Evolutionary conservation across 2,113 vertebrate genomes (phyloP).

Genomic region (Hippolais icterina): DNA sequence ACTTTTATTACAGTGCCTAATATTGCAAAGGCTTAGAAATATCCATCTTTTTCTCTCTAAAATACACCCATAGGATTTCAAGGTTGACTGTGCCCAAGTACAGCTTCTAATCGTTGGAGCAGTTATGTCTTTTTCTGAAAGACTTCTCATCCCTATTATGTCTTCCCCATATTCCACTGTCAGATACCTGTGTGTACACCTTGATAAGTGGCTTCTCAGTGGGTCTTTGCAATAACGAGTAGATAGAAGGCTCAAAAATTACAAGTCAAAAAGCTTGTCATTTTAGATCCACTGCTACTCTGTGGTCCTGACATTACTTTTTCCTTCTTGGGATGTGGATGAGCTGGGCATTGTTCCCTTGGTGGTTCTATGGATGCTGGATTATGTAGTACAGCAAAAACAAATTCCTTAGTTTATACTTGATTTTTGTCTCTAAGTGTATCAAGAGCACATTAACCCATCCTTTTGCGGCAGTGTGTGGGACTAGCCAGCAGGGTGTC

Average conservation of each 20-base stretch:
- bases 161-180: neutral
- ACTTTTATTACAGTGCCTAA: neutral
- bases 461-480: rapidly evolving
- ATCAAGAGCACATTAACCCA: neutral
- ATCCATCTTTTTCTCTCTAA: neutral
- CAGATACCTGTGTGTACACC: neutral
- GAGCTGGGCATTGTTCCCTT: neutral
- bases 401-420: neutral
- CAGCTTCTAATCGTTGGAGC: rapidly evolving
- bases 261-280: neutral
- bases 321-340: neutral
- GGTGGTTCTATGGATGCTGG: neutral
- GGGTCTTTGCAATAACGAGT: neutral
- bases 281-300: neutral
- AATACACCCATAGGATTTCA: neutral
- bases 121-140: neutral
- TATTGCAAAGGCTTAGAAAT: neutral
- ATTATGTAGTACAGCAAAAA: neutral
- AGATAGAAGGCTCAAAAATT: neutral
- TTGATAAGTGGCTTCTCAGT: neutral
- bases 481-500: neutral
- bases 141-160: neutral
- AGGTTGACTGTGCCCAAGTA: neutral
- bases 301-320: neutral
- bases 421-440: neutral